phyloP scores from a whole-genome alignment of 2,797 vertebrate genomes.

The Psittacula derbiana region DNA sequence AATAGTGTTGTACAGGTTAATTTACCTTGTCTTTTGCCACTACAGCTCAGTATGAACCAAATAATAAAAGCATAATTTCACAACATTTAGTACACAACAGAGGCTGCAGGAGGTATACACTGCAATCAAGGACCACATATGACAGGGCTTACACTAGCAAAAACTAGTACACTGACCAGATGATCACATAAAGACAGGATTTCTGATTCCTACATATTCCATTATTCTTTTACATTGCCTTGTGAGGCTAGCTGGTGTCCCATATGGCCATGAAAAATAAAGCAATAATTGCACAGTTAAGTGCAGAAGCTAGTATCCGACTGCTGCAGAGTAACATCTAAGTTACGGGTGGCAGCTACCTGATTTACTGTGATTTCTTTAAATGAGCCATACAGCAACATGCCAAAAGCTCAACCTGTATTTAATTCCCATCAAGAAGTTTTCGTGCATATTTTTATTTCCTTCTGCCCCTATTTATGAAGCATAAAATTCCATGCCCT shows the following conservation, averaged over 20 bases:
- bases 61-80: not conserved
- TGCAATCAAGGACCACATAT: rapidly evolving
- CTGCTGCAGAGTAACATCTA: not conserved
- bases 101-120: not conserved
- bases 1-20: not conserved
- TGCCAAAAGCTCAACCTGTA: not conserved
- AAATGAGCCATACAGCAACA: not conserved
- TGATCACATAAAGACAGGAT: not conserved
- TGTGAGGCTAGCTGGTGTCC: not conserved
- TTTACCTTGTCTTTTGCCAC: not conserved
- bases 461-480: not conserved
- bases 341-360: not conserved
- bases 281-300: not conserved
- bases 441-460: not conserved
- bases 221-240: not conserved
- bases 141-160: not conserved
- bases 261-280: not conserved
- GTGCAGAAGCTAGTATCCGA: not conserved
- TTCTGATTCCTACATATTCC: not conserved
- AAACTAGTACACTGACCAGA: not conserved
- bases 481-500: not conserved
- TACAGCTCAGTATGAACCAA: not conserved
- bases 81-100: not conserved
- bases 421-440: not conserved
- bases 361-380: not conserved